Evolutionary conservation across 2,797 vertebrate species (phyloP).

Genomic region (Trachops cirrhosus): DNA sequence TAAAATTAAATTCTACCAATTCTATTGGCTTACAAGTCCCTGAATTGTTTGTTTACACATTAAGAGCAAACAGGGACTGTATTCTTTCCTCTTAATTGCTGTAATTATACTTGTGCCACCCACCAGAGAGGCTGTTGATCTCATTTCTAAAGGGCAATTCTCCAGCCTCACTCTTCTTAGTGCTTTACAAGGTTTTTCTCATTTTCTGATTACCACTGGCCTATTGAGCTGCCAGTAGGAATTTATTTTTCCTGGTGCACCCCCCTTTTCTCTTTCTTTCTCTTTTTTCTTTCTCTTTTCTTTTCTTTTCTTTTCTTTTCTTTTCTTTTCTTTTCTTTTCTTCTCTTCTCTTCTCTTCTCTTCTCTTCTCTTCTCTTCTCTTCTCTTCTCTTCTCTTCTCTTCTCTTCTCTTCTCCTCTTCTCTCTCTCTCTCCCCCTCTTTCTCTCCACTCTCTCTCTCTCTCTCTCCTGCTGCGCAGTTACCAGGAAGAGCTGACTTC

Average conservation of each 20-base stretch:
- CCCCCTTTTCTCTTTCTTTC: rapidly evolving
- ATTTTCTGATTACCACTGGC: slow-evolving; percentile 67
- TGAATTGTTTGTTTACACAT: slow-evolving; percentile 67
- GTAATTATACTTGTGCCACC: slow-evolving; percentile 56
- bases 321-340: rapidly evolving
- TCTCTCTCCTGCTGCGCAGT: background rate
- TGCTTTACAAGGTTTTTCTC: slow-evolving; percentile 50
- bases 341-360: rapidly evolving
- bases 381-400: no score
- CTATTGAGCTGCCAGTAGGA: slow-evolving; percentile 60
- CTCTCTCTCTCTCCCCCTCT: rapidly evolving
- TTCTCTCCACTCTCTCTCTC: rapidly evolving
- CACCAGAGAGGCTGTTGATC: slow-evolving; percentile 55
- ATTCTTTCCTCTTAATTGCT: slow-evolving; percentile 64
- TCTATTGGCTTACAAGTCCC: slow-evolving; percentile 54
- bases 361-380: no score
- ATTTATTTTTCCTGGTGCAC: background rate
- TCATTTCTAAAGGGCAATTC: slow-evolving; percentile 57
- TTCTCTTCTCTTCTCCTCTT: no score
- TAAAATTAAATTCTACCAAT: slow-evolving; percentile 55
- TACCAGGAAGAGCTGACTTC: slow-evolving; percentile 72
- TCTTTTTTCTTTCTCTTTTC: rapidly evolving
- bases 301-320: rapidly evolving
- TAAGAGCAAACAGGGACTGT: slow-evolving; percentile 46
- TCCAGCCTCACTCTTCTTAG: slow-evolving; percentile 27